Evolutionary conservation across 2,113 vertebrate genomes (phyloP).

Genomic region (Eubucco bourcierii): DNA sequence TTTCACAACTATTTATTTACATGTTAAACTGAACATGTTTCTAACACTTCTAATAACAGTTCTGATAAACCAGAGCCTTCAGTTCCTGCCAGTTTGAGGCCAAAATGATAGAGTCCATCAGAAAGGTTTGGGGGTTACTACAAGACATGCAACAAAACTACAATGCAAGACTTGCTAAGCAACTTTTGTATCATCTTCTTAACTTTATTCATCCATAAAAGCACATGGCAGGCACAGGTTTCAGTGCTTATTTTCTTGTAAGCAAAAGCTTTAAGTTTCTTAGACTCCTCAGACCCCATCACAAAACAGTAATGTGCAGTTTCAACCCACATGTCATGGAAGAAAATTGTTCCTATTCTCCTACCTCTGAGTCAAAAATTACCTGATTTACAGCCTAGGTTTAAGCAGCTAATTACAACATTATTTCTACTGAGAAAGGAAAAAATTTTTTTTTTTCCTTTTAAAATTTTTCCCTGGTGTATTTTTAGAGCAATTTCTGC

Average conservation of each 20-base stretch:
- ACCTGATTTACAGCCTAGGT: background rate
- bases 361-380: background rate
- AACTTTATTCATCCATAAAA: background rate
- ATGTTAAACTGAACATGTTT: background rate
- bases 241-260: background rate
- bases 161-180: background rate
- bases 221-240: background rate
- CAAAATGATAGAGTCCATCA: background rate
- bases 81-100: background rate
- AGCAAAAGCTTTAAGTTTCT: background rate
- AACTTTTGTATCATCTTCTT: background rate
- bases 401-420: background rate
- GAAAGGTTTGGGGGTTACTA: background rate
- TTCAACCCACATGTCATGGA: background rate
- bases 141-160: background rate
- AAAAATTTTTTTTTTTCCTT: background rate
- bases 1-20: background rate
- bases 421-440: background rate
- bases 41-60: background rate
- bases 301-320: background rate
- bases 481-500: background rate
- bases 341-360: background rate
- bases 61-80: background rate
- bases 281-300: background rate
- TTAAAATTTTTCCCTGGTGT: background rate